Percentiles rank a stretch among this genome's conserved stretches.
Evolutionary conservation across 2,888 invertebrate genomes (phyloP).

Genomic region (Magallana nippona): DNA sequence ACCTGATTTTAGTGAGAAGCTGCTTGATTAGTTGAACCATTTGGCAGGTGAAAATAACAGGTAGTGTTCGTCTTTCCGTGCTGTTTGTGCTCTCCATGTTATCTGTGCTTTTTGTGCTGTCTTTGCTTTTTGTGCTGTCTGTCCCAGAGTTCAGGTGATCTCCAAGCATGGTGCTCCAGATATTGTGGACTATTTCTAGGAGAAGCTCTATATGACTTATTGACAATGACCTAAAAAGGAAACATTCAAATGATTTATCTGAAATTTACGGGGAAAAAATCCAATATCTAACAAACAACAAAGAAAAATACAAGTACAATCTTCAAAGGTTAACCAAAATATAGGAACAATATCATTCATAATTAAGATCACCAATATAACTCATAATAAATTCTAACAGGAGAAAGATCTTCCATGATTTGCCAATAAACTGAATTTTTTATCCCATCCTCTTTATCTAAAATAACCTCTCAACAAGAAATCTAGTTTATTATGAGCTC

Average conservation of each 20-base stretch:
- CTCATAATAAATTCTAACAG: no score
- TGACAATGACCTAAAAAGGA: slow-evolving; percentile 36
- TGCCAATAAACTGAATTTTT: no score
- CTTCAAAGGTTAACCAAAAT: not conserved
- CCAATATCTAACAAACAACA: not conserved
- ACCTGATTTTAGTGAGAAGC: not conserved
- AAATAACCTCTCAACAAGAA: no score
- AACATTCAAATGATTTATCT: not conserved
- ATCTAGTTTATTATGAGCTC: no score
- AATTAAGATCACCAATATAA: not conserved
- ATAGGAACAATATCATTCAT: not conserved
- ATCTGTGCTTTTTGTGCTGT: slow-evolving; percentile 23
- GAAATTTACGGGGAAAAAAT: not conserved
- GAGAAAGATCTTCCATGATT: no score
- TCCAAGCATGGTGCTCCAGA: slow-evolving; percentile 57
- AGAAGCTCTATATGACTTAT: slow-evolving; percentile 39
- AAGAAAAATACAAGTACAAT: not conserved
- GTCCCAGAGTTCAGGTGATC: slow-evolving; percentile 26
- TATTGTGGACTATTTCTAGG: slow-evolving; percentile 49
- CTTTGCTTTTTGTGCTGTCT: slow-evolving; percentile 19
- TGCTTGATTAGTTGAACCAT: not conserved
- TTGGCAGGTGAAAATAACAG: not conserved
- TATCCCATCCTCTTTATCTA: no score
- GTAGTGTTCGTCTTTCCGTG: not conserved
- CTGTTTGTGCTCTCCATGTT: not conserved